phyloP scores from a whole-genome alignment of 2,113 vertebrate genomes.

The sheep (Ovis aries) region ARS-UI_Ramb_v3.0 NC_056056.1:212777501-212778000 shows the following conservation, averaged over 20 bases:
- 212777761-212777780: background rate
- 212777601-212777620: background rate
- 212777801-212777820: background rate
- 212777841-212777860: background rate
- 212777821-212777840: background rate
- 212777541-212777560: background rate
- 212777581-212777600: background rate
- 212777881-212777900: background rate
- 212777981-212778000: background rate
- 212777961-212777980: background rate
- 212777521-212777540: background rate
- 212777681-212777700: background rate
- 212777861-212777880: background rate
- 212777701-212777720: background rate
- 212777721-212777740: background rate
- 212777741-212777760: background rate
- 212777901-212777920: background rate
- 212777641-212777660: conserved; percentile 11
- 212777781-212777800: background rate
- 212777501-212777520: background rate
- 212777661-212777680: background rate
- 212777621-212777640: background rate
- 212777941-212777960: background rate
- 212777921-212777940: background rate
- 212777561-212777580: background rate